phyloP scores from a whole-genome alignment of 2,888 invertebrate genomes.

The Heliconius ismenius region DNA sequence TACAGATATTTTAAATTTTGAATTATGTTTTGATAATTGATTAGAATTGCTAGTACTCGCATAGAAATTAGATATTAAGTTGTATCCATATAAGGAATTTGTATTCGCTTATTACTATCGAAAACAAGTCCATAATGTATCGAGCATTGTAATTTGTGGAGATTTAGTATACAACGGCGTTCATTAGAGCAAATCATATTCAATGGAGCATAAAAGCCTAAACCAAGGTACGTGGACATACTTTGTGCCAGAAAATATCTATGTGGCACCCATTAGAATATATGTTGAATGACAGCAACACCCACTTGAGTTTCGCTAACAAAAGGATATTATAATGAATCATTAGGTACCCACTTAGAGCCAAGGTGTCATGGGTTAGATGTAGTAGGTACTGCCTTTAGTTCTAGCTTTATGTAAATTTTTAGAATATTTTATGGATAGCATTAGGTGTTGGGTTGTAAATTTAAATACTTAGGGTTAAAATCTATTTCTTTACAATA shows the following conservation, averaged over 20 bases:
- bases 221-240: slow-evolving; percentile 10
- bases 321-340: slow-evolving; percentile 42
- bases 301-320: slow-evolving; percentile 33
- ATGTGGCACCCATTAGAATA: slow-evolving; percentile 10
- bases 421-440: background rate
- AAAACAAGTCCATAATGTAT: slow-evolving; percentile 7
- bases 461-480: background rate
- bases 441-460: background rate
- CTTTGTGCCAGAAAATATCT: slow-evolving; percentile 17
- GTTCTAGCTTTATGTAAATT: background rate
- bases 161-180: slow-evolving; percentile 8
- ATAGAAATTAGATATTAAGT: background rate
- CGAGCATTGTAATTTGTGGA: slow-evolving; percentile 5
- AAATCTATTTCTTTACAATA: no score
- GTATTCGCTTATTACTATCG: background rate
- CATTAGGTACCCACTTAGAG: slow-evolving; percentile 30
- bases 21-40: background rate
- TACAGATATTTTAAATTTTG: no score
- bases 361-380: slow-evolving; percentile 16
- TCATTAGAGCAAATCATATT: slow-evolving; percentile 26
- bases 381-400: background rate
- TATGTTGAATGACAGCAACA: slow-evolving; percentile 33
- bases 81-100: background rate
- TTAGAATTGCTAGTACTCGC: background rate
- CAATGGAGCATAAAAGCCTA: slow-evolving; percentile 9